Evolutionary conservation across 1,140 invertebrate genomes (phyloP).

Genomic region (Drosophila eugracilis): DNA sequence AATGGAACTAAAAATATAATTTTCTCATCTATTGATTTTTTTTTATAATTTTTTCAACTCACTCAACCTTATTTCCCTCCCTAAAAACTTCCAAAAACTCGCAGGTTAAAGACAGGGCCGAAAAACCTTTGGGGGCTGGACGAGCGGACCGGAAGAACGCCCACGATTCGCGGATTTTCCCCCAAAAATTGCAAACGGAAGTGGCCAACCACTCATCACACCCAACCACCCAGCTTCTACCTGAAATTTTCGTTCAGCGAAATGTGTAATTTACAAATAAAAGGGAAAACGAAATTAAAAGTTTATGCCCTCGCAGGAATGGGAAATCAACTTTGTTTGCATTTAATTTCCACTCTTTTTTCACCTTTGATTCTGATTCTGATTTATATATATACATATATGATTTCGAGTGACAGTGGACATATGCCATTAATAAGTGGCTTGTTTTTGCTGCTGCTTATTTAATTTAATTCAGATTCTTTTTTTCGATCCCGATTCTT

Average conservation of each 20-base stretch:
- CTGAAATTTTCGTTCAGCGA: slow-evolving; percentile 28
- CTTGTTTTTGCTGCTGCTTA: slow-evolving; percentile 23
- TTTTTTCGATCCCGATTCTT: slow-evolving; percentile 31
- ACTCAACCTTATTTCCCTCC: slow-evolving; percentile 2
- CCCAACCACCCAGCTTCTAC: not conserved
- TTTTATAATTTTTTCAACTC: not conserved
- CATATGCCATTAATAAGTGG: slow-evolving; percentile 66
- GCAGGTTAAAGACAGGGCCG: slow-evolving; percentile 14
- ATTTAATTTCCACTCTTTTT: slow-evolving; percentile 45
- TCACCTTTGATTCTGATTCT: slow-evolving; percentile 12
- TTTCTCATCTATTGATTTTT: slow-evolving; percentile 2
- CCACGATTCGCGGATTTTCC: slow-evolving; percentile 56
- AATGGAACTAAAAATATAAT: too few relatives aligned
- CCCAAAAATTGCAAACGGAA: slow-evolving; percentile 48
- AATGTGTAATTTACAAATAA: slow-evolving; percentile 42
- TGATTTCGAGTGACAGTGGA: slow-evolving; percentile 28
- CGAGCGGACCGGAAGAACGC: slow-evolving; percentile 74
- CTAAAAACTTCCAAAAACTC: slow-evolving; percentile 16
- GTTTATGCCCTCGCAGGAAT: slow-evolving; percentile 1
- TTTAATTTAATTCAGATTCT: slow-evolving; percentile 36
- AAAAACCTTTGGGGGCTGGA: slow-evolving; percentile 52
- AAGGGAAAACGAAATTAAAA: slow-evolving; percentile 25
- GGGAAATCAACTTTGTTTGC: slow-evolving; percentile 43
- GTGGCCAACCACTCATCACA: slow-evolving; percentile 6
- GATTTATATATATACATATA: slow-evolving; percentile 15